Evolutionary conservation across 2,888 invertebrate species (phyloP), one percentile per base, ranked within the genome.

Genomic region (Psococerastis gibbosa): DNA sequence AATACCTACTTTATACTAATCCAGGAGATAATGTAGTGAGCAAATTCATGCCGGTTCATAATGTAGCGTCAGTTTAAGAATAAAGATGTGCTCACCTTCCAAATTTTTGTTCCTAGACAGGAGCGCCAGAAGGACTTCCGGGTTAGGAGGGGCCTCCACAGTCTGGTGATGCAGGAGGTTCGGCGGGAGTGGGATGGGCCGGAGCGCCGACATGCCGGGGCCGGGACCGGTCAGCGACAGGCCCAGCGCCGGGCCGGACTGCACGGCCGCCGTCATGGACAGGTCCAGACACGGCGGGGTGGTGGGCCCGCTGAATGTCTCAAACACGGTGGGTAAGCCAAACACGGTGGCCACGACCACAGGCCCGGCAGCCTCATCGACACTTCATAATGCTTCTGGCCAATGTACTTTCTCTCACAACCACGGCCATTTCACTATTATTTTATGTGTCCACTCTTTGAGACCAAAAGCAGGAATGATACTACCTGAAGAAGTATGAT

Each of bases 61-160:
- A n/a, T n/a, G n/a, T n/a, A n/a, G n/a, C n/a, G n/a, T n/a, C n/a
- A n/a, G n/a, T n/a, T n/a, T n/a, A n/a, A n/a, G n/a, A n/a, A n/a
- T n/a, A n/a, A n/a, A n/a, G n/a, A n/a, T n/a, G n/a, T 38, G 13
- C 71, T 68, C 69, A 88, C 88, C 87, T 83, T 87, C 87, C 38
- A 88, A 69, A 47, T 81, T 78, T 63, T 87, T 85, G 63, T 88
- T 88, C 58, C 85, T 73, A 32, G 85, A 81, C 48, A 88, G 69
- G 45, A 88, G 68, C 9, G 87, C 85, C 41, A 87, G 68, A 44
- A 88, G 69, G 51, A 88, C 81, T 58, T 88, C 87, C 17, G 85
- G 82, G 59, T 80, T 82, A 47, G 82, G 82, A 55, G 75, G 66
- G 52, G 70, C 65, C 50, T 59, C 60, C 44, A 17, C 45, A 43